Percentiles rank a stretch among this genome's conserved stretches.
Conservation (phyloP, 1,140 invertebrate genomes). For the Drosophila guanche region DNA sequence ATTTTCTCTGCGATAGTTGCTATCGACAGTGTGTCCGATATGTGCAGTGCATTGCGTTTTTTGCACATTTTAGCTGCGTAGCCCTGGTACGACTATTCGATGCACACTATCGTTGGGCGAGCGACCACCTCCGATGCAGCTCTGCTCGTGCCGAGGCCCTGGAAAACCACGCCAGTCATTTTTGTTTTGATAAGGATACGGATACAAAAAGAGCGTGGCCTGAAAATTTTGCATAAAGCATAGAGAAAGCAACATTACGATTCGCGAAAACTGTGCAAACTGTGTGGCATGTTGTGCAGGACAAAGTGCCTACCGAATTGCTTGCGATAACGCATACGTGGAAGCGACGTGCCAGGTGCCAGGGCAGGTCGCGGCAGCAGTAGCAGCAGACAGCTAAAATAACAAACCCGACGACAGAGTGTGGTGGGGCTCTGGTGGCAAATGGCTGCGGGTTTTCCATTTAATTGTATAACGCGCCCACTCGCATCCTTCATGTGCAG, state of each 20-base stretch:
- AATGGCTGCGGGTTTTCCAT: conserved; percentile 61
- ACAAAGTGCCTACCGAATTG: conserved; percentile 45
- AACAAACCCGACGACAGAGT: conserved; percentile 62
- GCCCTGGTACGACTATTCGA: conserved; percentile 49
- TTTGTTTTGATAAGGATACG: conserved; percentile 83
- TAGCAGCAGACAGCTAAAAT: conserved; percentile 74
- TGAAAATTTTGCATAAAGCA: conserved; percentile 65
- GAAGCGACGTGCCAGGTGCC: conserved; percentile 58
- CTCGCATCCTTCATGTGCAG: conserved; percentile 56
- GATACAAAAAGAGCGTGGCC: conserved; percentile 73
- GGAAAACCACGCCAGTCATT: conserved; percentile 83
- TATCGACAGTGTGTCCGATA: conserved; percentile 4
- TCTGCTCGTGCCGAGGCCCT: conserved; percentile 57
- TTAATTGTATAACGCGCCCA: conserved; percentile 66
- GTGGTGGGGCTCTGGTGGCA: conserved; percentile 28
- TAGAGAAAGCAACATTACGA: conserved; percentile 45
- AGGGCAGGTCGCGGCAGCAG: conserved; percentile 35
- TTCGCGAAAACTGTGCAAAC: conserved; percentile 55
- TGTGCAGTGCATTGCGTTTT: not conserved
- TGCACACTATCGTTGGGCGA: conserved; percentile 18
- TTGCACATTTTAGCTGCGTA: not conserved
- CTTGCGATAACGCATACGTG: conserved; percentile 60
- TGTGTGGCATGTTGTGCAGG: conserved; percentile 51
- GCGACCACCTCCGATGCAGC: conserved; percentile 43
- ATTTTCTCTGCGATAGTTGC: not conserved